Base-by-base conservation (phyloP, 2,888 invertebrate species). In the Ceramica pisi region DNA sequence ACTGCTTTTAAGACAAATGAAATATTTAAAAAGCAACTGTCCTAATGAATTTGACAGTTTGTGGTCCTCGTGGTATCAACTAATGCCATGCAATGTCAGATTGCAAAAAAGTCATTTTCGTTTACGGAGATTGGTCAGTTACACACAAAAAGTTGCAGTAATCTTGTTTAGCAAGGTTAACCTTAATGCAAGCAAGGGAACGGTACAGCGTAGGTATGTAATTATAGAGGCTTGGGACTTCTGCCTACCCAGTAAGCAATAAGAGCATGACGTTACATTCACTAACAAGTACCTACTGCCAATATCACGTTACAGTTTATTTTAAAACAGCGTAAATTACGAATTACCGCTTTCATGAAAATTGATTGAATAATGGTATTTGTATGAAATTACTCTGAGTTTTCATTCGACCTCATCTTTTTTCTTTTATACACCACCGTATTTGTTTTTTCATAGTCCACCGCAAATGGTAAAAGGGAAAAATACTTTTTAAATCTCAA, bases 191-290 rank as follows among this genome's bases (percentile, higher is more conserved):
- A 65, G 35, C 56, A 67, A 78, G 51, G 67, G 61, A 71, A 65
- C 51, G 72, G 55, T 51, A 53, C 44, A 65, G 46, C 14, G 64
- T n/a, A 46, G 16, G 56, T 81, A 46, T 16, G 56, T 81, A 61
- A 81, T 78, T 81, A 65, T 51, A 71, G 41, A 63, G 59, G 46
- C 73, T n/a, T 83, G 66, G 48, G 75, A 51, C 63, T 51, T 84
- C 60, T 81, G 72, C 56, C 51, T 71, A 59, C 83, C 70, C 48
- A 76, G 41, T 55, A 68, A 80, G 19, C 26, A 80, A 81, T 53
- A 76, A 68, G 80, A 72, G 67, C 80, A 51, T 81, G 75, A 83
- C 77, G 67, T 35, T 78, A 66, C 46, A 63, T 60, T 41, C 56
- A 67, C 60, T 64, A 26, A 75, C n/a, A 50, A 51, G 41, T 41